Base-by-base conservation (phyloP, 2,888 invertebrate genomes). In the Platycheirus rosarum region DNA sequence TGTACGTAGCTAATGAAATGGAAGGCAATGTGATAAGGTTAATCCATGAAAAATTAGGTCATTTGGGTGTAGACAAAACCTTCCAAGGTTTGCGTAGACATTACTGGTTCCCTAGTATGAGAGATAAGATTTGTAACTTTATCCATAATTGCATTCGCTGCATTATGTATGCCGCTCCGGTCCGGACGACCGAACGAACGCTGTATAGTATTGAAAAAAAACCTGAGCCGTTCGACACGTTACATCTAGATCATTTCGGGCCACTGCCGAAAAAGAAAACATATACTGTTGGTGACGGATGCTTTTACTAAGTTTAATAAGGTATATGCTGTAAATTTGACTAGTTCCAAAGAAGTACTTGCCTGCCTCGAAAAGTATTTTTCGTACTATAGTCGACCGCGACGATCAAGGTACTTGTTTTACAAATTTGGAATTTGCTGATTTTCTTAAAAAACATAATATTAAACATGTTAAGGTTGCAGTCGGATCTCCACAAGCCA, bases 151-250 rank as follows among this genome's bases (percentile, higher is more conserved):
- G n/a, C n/a, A n/a, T n/a, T n/a, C n/a, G n/a, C n/a, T n/a, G n/a
- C n/a, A n/a, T n/a, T n/a, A n/a, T n/a, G n/a, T n/a, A n/a, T n/a
- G n/a, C n/a, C n/a, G n/a, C n/a, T n/a, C n/a, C n/a, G n/a, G n/a
- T 69, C 1, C 84, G 85, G 0, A 77, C 84, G 2, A 57, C 60
- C n/a, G 86, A 87, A 65, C 89, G 90, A 13, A 84, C 85, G 11
- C 73, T 91, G 7, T 86, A 90, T 62, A 88, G 89, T 0, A 90
- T 91, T 29, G 86, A 87, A 11, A 90, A 91, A 57, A 85, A 87
- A 9, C 69, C 85, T 2, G 85, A 86, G 9, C 90, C 90, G 0
- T 89, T 91, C 48, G 87, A 90, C 57, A 90, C 88, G 0, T 13
- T 91, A 7, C 90, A 91, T 55, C 23, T 76, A 42, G 66, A 66